Conservation (phyloP, 2,113 vertebrate genomes). For the Rhipidura dahli region DNA sequence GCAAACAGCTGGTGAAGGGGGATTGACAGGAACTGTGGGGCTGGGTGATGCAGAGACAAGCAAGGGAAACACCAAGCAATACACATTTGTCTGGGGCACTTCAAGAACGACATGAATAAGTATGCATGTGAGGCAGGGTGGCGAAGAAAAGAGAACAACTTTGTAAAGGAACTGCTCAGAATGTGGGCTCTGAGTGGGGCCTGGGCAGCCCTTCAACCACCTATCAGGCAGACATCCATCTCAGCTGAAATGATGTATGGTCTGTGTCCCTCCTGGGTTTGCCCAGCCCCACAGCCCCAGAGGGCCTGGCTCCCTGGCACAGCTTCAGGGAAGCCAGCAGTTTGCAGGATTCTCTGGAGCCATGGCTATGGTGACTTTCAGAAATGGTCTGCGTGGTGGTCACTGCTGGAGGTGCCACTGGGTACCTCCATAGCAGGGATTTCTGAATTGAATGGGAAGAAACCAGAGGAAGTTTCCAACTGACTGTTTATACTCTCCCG, state of each 20-base stretch:
- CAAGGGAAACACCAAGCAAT: neutral
- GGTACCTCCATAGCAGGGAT: neutral
- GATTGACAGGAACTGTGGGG: neutral
- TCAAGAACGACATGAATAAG: neutral
- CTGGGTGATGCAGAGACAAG: neutral
- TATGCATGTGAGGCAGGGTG: fast-evolving
- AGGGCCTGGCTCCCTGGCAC: neutral
- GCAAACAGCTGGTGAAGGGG: neutral
- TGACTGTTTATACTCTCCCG: conserved; percentile 25
- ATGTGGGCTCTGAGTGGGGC: neutral
- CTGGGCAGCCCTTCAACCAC: neutral
- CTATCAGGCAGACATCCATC: neutral
- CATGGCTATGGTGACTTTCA: neutral
- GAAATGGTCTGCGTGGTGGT: neutral
- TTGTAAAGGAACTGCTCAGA: neutral
- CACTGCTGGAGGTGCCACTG: neutral
- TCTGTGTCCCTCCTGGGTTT: neutral
- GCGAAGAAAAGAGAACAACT: neutral
- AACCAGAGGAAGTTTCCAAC: conserved; percentile 30
- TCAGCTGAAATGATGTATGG: neutral
- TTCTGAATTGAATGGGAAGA: neutral
- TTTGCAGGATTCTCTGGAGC: neutral
- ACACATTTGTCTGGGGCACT: neutral
- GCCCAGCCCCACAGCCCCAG: fast-evolving
- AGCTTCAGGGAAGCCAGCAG: neutral